A percentile compares a stretch with the other conserved stretches of the same genome.
phyloP scores from a whole-genome alignment of 2,113 vertebrate genomes.

The Porphyrio hochstetteri region DNA sequence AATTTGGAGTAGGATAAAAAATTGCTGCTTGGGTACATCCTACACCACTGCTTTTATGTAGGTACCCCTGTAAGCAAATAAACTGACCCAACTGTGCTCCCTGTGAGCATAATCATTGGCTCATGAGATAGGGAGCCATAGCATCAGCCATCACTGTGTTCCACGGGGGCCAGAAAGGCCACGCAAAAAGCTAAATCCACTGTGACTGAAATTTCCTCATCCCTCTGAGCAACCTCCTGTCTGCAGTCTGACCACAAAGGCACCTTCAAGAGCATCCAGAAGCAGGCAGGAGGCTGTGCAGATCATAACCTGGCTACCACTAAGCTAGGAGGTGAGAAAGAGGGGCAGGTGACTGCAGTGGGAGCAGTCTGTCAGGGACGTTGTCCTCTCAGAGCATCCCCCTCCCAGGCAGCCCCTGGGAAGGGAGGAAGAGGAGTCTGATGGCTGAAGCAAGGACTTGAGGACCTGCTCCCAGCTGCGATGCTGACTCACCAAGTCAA shows the following conservation, averaged over 20 bases:
- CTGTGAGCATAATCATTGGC: neutral
- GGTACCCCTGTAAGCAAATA: neutral
- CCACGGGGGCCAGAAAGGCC: neutral
- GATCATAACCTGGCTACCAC: neutral
- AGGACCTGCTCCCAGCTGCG: neutral
- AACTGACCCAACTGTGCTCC: neutral
- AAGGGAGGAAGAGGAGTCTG: neutral
- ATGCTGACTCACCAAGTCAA: neutral
- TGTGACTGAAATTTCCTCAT: neutral
- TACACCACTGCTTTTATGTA: neutral
- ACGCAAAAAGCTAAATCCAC: neutral
- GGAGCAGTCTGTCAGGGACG: neutral
- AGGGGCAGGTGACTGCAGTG: neutral
- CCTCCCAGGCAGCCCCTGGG: neutral
- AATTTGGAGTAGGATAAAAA: neutral
- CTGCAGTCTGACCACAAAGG: neutral
- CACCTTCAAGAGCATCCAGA: neutral
- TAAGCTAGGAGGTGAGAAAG: neutral
- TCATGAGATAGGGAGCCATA: neutral
- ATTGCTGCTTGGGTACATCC: neutral
- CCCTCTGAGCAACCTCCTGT: neutral
- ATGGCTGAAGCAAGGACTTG: neutral
- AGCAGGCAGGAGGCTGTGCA: rapidly evolving
- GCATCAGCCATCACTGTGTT: neutral
- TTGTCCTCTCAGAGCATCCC: neutral